Evolutionary conservation across 2,888 invertebrate genomes (phyloP).

Genomic region (Heliconius erato): DNA sequence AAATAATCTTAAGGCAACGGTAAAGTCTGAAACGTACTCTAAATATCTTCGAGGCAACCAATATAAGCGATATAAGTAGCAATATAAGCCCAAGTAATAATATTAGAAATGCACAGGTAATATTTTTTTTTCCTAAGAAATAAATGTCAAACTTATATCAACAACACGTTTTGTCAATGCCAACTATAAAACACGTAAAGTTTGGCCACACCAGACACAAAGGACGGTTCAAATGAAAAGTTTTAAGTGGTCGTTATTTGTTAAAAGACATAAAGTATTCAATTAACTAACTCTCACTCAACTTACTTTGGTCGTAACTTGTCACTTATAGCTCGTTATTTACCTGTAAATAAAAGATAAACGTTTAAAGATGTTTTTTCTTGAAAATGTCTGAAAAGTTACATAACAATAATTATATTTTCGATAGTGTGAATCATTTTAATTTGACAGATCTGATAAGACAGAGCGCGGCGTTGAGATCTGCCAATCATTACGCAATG

Average conservation of each 20-base stretch:
- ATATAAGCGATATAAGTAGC: too few relatives aligned
- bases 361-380: not conserved
- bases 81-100: not conserved
- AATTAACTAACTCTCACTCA: constrained; percentile 49
- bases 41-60: too few relatives aligned
- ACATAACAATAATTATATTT: too few relatives aligned
- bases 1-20: too few relatives aligned
- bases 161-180: not conserved
- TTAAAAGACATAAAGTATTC: constrained; percentile 53
- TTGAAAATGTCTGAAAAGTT: too few relatives aligned
- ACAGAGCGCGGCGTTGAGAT: too few relatives aligned
- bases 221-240: constrained; percentile 51
- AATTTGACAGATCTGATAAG: too few relatives aligned
- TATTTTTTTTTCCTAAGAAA: not conserved
- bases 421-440: too few relatives aligned
- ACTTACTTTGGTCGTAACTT: constrained; percentile 33
- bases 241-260: constrained; percentile 58
- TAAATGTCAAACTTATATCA: not conserved
- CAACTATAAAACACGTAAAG: not conserved
- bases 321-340: constrained; percentile 15
- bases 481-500: too few relatives aligned
- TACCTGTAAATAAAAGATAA: constrained; percentile 46
- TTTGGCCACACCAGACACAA: constrained; percentile 37
- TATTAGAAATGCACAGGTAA: not conserved
- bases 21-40: too few relatives aligned